phyloP scores from a whole-genome alignment of 2,797 vertebrate genomes.

The Crenichthys baileyi region DNA sequence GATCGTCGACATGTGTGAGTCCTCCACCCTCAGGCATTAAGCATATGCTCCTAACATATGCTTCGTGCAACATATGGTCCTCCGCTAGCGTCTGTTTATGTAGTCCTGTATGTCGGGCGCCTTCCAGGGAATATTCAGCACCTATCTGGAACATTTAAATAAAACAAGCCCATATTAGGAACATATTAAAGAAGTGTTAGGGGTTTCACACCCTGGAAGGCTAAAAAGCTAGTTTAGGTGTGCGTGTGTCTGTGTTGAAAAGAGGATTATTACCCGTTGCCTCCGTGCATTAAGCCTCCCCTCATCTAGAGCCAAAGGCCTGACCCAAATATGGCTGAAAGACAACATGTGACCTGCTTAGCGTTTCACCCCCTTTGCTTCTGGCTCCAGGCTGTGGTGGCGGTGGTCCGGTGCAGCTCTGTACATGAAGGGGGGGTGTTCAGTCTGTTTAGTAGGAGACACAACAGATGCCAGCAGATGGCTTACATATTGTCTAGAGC shows the following conservation, averaged over 20 bases:
- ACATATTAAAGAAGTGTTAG: constrained; percentile 38
- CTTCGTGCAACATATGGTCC: constrained; percentile 49
- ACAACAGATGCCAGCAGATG: constrained; percentile 97
- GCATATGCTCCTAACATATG: constrained; percentile 70
- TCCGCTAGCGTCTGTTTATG: constrained; percentile 35
- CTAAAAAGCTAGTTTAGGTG: constrained; percentile 43
- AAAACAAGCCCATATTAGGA: constrained; percentile 29
- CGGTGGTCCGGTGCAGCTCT: constrained; percentile 43
- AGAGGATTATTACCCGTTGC: constrained; percentile 78
- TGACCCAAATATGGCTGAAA: constrained; percentile 99
- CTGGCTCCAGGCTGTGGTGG: constrained; percentile 64
- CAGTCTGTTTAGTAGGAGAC: constrained; percentile 88
- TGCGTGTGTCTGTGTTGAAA: constrained; percentile 48
- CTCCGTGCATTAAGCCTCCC: constrained; percentile 85
- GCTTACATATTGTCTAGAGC: constrained; percentile 95
- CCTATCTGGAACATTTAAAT: constrained; percentile 42
- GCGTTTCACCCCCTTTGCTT: constrained; percentile 71
- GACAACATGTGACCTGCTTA: constrained; percentile 97
- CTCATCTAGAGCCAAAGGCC: constrained; percentile 84
- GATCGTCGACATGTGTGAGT: constrained; percentile 43
- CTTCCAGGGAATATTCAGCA: constrained; percentile 31
- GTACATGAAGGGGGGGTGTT: constrained; percentile 35
- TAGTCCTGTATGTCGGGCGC: constrained; percentile 20
- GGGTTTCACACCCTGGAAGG: constrained; percentile 52
- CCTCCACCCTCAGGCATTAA: constrained; percentile 61